phyloP scores from a whole-genome alignment of 2,888 invertebrate species.

The Drosophila seclusa region DNA sequence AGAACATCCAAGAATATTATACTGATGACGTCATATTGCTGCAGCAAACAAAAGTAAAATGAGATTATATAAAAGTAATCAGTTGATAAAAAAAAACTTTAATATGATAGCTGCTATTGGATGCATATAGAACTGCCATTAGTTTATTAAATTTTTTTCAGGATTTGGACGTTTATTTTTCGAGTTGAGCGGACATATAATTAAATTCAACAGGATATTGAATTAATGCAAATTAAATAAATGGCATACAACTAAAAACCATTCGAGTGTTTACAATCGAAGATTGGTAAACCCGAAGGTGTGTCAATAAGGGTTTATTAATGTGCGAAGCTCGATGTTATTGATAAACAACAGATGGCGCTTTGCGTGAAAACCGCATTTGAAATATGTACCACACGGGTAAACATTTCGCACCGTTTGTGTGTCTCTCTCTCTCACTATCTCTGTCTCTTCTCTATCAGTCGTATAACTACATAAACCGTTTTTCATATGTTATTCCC shows the following conservation, averaged over 20 bases:
- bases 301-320: not conserved
- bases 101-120: not conserved
- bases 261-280: not conserved
- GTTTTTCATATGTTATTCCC: slow-evolving; percentile 18
- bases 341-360: slow-evolving; percentile 5
- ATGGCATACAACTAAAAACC: not conserved
- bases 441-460: too few species aligned
- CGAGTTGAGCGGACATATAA: not conserved
- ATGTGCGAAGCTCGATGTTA: not conserved
- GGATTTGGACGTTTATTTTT: not conserved
- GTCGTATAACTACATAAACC: not conserved
- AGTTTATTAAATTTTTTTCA: not conserved
- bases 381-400: slow-evolving; percentile 32
- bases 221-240: not conserved
- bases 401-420: slow-evolving; percentile 29
- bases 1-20: not conserved
- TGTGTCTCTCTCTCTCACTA: not conserved
- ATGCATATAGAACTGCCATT: not conserved
- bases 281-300: not conserved
- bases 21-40: not conserved
- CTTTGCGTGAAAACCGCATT: slow-evolving; percentile 21
- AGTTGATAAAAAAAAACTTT: not conserved
- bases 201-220: not conserved
- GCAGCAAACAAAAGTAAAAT: not conserved
- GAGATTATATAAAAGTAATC: not conserved